These are phyloP conservation scores for Hiodon alosoides DNA, from an alignment of 2,113 vertebrate species.

Conservation along the genomic window DNA sequence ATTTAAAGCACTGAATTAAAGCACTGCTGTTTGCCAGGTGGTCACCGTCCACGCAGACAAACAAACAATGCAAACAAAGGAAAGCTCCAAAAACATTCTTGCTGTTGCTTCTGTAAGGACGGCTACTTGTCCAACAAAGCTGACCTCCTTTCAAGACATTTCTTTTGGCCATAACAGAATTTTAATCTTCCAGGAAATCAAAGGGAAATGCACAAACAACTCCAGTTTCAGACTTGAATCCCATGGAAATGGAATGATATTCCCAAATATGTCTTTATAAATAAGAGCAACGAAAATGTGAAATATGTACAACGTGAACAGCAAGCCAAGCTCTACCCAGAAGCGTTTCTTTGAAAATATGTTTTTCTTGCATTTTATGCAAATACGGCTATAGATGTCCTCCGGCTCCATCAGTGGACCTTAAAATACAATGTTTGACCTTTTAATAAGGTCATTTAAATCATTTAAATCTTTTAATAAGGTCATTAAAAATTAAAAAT, in stretches of 20 bases:
- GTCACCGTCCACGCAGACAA: too few relatives aligned
- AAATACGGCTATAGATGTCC: not conserved
- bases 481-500: not conserved
- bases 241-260: not conserved
- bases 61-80: not conserved
- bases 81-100: not conserved
- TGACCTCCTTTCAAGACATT: not conserved
- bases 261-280: not conserved
- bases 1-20: too few relatives aligned
- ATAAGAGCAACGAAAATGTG: not conserved
- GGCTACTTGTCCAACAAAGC: not conserved
- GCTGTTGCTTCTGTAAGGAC: not conserved
- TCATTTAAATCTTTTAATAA: not conserved
- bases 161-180: not conserved
- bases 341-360: not conserved
- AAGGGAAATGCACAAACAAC: not conserved
- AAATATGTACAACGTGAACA: not conserved
- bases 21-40: too few relatives aligned
- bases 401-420: not conserved
- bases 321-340: not conserved
- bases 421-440: not conserved
- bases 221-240: not conserved
- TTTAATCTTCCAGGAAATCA: not conserved
- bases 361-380: not conserved
- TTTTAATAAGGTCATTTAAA: not conserved